phyloP scores from a whole-genome alignment of 1,140 invertebrate genomes.

The Dendroctonus valens region DNA sequence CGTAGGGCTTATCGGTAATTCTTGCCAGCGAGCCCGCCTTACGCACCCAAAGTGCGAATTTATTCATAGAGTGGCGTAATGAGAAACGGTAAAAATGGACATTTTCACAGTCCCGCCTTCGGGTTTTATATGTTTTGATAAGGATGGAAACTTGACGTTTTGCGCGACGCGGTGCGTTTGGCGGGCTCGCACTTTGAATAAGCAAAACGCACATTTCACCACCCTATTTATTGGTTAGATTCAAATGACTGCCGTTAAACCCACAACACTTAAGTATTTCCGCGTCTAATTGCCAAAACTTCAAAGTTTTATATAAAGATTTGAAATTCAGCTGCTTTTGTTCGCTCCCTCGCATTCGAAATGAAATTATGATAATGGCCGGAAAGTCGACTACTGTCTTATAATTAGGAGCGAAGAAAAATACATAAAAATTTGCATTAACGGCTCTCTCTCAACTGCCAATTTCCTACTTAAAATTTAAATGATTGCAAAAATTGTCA shows the following conservation, averaged over 20 bases:
- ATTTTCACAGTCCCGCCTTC: slow-evolving; percentile 48
- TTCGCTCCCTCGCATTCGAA: slow-evolving; percentile 6
- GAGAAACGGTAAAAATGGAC: slow-evolving; percentile 57
- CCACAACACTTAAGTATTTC: neutral
- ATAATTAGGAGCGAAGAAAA: slow-evolving; percentile 26
- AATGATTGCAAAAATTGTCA: slow-evolving; percentile 28
- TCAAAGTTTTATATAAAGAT: neutral
- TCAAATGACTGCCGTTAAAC: too few species aligned
- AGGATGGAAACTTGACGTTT: slow-evolving; percentile 50
- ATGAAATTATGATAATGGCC: slow-evolving; percentile 29
- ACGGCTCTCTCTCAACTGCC: slow-evolving; percentile 24
- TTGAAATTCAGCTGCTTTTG: neutral
- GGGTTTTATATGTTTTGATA: slow-evolving; percentile 55
- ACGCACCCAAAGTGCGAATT: slow-evolving; percentile 53
- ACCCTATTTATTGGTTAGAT: neutral
- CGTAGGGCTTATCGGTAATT: slow-evolving; percentile 49
- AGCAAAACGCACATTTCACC: neutral
- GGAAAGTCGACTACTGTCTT: slow-evolving; percentile 25
- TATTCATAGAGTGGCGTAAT: slow-evolving; percentile 56
- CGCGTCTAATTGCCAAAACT: neutral
- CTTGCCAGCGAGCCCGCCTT: slow-evolving; percentile 42
- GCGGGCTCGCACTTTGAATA: slow-evolving; percentile 26
- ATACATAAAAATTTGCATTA: slow-evolving; percentile 35
- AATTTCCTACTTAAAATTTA: slow-evolving; percentile 32
- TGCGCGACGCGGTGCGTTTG: slow-evolving; percentile 36